Evolutionary conservation across 2,113 vertebrate genomes (phyloP), one percentile per base, ranked within the genome.

Genomic region (Dasyornis broadbenti): DNA sequence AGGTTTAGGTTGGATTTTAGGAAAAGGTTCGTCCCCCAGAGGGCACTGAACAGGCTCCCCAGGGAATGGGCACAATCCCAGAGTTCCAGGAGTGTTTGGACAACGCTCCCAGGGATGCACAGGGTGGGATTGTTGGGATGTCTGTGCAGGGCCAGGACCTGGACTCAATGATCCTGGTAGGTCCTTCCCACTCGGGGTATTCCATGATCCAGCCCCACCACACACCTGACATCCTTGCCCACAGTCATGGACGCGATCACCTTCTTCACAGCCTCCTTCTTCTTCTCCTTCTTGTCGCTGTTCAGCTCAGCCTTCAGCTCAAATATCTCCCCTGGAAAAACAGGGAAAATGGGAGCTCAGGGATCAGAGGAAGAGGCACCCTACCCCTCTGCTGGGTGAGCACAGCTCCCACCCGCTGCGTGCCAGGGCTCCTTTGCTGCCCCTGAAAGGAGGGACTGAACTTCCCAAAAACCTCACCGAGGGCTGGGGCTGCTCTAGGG

Each of bases 281-380:
- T 99, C 98, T 99, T 99, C 97, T 99, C 99, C 93, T 99, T 99
- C 97, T 99, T 99, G 97, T 99, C 99, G 8, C 99, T 99, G 98
- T 99, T 99, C 44, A 99, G 98, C 93, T 99, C 99, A 2, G 99
- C 99, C 94, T 99, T 99, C 95, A 99, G 98, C 97, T 99, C 99
- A 94, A 99, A 99, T 90, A 99, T 99, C 98, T 99, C 99, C 80
- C 99, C 99, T 99, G 95, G 28, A 92, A 44, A 95, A 91, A 90
- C 7, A 19, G 66, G 37, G 26, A 17, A 69, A 69, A 6, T 6
- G 40, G 39, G 42, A 90, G 60, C 37, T 45, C 61, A 28, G 47
- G 37, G 26, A 2, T 22, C 2, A 13, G 44, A 11, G 45, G 9
- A 45, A 11, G 44, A 28, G n/a, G 50, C 30, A 45, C 7, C 45